Conservation (phyloP, 2,797 vertebrate species). For the Rhinogobio ventralis region DNA sequence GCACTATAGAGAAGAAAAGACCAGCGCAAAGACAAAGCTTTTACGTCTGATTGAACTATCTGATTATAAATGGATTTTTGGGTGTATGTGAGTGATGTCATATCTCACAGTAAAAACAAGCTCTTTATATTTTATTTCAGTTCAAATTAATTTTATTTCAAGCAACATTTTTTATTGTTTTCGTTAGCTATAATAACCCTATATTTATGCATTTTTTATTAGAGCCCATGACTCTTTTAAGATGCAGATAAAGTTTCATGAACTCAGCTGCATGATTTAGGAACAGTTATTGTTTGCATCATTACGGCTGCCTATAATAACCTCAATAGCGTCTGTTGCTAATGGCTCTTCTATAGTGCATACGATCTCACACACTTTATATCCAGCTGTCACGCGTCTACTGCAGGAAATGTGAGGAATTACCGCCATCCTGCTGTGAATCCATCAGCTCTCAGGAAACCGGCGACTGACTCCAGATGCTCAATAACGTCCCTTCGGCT, state of each 20-base stretch:
- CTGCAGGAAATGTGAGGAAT: conserved; percentile 67
- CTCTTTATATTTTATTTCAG: too few relatives aligned
- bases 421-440: conserved; percentile 55
- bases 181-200: too few relatives aligned
- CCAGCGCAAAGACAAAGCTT: too few relatives aligned
- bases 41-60: too few relatives aligned
- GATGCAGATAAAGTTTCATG: neutral
- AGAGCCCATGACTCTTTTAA: neutral
- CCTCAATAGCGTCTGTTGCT: neutral
- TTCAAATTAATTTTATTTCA: too few relatives aligned
- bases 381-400: conserved; percentile 62
- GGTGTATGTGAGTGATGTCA: too few relatives aligned
- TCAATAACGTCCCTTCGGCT: neutral
- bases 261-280: neutral
- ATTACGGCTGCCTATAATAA: neutral
- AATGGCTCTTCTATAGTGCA: conserved; percentile 9
- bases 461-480: conserved; percentile 49
- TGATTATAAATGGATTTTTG: too few relatives aligned
- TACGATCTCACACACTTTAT: conserved; percentile 45
- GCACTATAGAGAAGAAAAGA: too few relatives aligned
- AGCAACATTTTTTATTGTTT: too few relatives aligned
- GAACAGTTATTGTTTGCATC: neutral
- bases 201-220: neutral
- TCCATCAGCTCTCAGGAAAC: conserved; percentile 53
- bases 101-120: too few relatives aligned